A percentile compares a stretch with the other conserved stretches of the same genome.
Conservation (phyloP, 1,140 invertebrate species). For the Drosophila pseudoobscura region DNA sequence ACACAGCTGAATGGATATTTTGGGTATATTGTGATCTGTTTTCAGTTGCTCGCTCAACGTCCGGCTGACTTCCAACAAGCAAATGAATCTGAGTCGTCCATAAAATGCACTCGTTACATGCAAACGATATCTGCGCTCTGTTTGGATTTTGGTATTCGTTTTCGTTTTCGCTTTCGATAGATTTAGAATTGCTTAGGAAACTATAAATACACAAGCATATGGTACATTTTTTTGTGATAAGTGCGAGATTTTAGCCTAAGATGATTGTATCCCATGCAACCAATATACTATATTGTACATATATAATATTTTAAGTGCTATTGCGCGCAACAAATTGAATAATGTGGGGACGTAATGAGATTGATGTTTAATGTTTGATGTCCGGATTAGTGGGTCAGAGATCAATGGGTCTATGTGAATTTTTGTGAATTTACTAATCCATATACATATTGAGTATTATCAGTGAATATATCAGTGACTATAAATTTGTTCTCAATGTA, state of each 20-base stretch:
- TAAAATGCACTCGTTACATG: slow-evolving; percentile 60
- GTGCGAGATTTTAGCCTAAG: slow-evolving; percentile 14
- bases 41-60: slow-evolving; percentile 41
- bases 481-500: too few species aligned
- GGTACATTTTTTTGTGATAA: slow-evolving; percentile 26
- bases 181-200: slow-evolving; percentile 47
- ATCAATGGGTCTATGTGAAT: too few species aligned
- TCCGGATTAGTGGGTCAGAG: too few species aligned
- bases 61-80: slow-evolving; percentile 61
- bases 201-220: slow-evolving; percentile 51
- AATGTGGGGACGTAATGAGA: too few species aligned
- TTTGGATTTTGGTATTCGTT: slow-evolving; percentile 18
- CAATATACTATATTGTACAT: neutral
- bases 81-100: slow-evolving; percentile 62
- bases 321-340: too few species aligned
- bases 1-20: too few species aligned
- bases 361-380: too few species aligned
- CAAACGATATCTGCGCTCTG: slow-evolving; percentile 17
- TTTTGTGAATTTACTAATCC: too few species aligned
- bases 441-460: too few species aligned
- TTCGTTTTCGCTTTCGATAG: slow-evolving; percentile 18
- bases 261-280: slow-evolving; percentile 1
- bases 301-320: too few species aligned
- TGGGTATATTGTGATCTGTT: neutral
- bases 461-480: too few species aligned